These are phyloP conservation scores for Agonopterix subpropinquella DNA, from an alignment of 2,888 invertebrate genomes.

Conservation along the genomic window DNA sequence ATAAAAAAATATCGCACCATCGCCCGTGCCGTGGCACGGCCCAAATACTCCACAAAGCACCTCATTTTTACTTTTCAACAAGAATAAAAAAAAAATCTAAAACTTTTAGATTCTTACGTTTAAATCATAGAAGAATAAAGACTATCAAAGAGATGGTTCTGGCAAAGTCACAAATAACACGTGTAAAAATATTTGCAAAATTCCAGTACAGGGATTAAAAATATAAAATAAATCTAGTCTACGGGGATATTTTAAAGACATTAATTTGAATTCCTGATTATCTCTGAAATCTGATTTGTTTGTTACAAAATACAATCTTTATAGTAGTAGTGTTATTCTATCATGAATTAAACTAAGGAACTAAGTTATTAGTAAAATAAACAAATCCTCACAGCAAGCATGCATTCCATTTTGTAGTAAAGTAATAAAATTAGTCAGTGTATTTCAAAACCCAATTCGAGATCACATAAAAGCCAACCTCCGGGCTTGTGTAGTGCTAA, in stretches of 20 bases:
- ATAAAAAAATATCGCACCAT: constrained; percentile 56
- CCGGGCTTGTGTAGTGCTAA: constrained; percentile 58
- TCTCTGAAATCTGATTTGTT: too few relatives aligned
- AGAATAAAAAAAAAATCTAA: constrained; percentile 33
- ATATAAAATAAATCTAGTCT: too few relatives aligned
- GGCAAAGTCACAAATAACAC: constrained; percentile 7
- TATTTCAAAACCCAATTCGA: constrained; percentile 61
- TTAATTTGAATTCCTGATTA: too few relatives aligned
- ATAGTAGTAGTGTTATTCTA: too few relatives aligned
- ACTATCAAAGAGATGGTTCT: constrained; percentile 9
- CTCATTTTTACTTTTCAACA: constrained; percentile 46
- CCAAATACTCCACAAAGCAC: constrained; percentile 51
- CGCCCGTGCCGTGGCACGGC: constrained; percentile 25
- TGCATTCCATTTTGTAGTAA: not conserved
- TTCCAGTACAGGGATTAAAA: too few relatives aligned
- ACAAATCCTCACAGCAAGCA: not conserved
- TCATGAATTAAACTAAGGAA: too few relatives aligned
- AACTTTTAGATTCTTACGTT: constrained; percentile 5
- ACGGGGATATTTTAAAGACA: too few relatives aligned
- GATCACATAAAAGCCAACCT: constrained; percentile 62
- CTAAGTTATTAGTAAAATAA: too few relatives aligned
- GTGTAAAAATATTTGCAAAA: too few relatives aligned
- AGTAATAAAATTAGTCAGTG: constrained; percentile 9
- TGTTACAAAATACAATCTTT: constrained; percentile 7
- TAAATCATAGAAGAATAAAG: constrained; percentile 5